Conservation (phyloP, 2,113 vertebrate genomes). For the Potamarius usumacintae region DNA sequence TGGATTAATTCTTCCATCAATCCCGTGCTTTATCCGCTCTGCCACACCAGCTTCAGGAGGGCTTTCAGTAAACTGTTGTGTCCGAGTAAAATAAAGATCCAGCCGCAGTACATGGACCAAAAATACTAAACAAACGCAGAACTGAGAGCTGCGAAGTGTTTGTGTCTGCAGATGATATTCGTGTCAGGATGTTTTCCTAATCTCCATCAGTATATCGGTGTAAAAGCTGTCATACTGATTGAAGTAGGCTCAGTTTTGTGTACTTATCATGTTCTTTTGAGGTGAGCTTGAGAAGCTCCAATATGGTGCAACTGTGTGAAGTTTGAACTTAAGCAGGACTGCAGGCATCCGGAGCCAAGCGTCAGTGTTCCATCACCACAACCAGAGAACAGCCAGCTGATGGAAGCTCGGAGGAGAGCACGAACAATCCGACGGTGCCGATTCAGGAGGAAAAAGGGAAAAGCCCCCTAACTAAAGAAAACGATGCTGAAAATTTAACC, state of each 20-base stretch:
- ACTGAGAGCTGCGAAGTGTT: neutral
- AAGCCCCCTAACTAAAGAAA: neutral
- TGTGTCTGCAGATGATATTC: neutral
- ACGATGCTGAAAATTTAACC: neutral
- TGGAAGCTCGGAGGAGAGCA: neutral
- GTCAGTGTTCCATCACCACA: neutral
- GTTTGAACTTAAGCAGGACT: neutral
- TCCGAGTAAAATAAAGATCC: conserved; percentile 72
- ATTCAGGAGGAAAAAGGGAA: neutral
- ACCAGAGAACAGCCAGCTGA: neutral
- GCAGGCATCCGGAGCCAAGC: neutral
- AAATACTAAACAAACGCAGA: conserved; percentile 48
- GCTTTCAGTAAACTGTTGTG: conserved; percentile 75
- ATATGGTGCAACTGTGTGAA: neutral
- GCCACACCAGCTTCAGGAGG: conserved; percentile 74
- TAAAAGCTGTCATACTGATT: neutral
- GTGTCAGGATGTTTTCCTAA: conserved; percentile 6
- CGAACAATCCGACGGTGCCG: neutral
- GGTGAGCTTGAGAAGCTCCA: neutral
- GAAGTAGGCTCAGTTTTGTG: neutral
- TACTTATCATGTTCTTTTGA: neutral
- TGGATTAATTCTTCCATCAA: conserved; percentile 79
- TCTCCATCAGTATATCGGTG: conserved; percentile 13
- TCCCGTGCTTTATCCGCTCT: conserved; percentile 73
- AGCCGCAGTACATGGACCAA: conserved; percentile 69